These are phyloP conservation scores for Trogon surrucura DNA, from an alignment of 2,113 vertebrate genomes.

Conservation along the genomic window DNA sequence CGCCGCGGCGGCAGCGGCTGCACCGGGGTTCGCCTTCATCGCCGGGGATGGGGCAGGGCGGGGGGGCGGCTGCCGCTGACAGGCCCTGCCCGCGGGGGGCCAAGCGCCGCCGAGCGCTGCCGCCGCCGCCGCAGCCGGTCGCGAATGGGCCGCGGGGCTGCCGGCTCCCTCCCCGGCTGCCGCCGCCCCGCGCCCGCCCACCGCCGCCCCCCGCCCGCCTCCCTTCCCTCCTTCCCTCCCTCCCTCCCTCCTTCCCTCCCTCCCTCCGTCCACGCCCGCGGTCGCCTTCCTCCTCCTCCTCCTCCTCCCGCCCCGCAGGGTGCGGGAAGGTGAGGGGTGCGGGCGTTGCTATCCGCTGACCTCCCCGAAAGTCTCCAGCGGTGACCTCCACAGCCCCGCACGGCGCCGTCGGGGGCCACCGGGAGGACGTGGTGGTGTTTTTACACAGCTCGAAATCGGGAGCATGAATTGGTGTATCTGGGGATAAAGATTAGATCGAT, in stretches of 20 bases:
- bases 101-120: no score
- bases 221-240: no score
- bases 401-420: background rate
- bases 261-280: background rate
- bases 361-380: background rate
- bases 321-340: background rate
- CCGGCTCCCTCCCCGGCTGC: no score
- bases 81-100: no score
- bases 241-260: no score
- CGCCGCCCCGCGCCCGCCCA: no score
- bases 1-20: conserved; percentile 2
- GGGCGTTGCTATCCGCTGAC: background rate
- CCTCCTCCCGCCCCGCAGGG: no score
- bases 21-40: conserved; percentile 53
- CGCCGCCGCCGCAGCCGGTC: no score
- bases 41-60: background rate
- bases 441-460: background rate
- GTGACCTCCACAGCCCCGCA: background rate
- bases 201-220: no score
- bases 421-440: background rate
- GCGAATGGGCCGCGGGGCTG: no score
- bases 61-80: no score
- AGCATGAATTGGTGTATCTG: background rate
- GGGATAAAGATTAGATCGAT: background rate
- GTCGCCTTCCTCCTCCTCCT: background rate